Base-by-base conservation (phyloP, 2,113 vertebrate species). In the Psilopogon haemacephalus region DNA sequence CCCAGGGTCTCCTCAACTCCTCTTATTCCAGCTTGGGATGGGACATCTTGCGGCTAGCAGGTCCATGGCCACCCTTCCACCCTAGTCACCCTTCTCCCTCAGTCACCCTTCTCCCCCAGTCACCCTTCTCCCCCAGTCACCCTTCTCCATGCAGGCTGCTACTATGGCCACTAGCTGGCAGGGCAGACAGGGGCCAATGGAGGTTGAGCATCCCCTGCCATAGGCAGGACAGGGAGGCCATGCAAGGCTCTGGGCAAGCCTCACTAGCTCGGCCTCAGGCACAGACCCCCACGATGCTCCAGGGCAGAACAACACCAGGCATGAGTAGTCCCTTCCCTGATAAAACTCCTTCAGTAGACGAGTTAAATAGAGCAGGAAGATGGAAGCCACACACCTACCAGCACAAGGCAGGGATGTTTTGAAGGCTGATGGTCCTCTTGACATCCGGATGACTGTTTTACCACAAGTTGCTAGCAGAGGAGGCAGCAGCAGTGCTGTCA, bases 361-460 rank as follows among this genome's bases (percentile, higher is more conserved):
- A 84, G 32, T 40, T n/a, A 70, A 76, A 58, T 13, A 9, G n/a
- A 70, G 16, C 27, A 64, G 5, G 2, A 4, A 65, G 33, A 28
- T 2, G 2, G 46, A 28, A 90, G 14, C 54, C n/a, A 19, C 6
- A 19, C 3, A 63, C 9, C 12, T 62, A 17, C 14, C 0, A 0
- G 12, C 4, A 32, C 42, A 38, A 10, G 5, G 15, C 32, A 54
- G 13, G 19, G 10, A 24, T 50, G 18, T 14, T 50, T 73, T 81
- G 73, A 56, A 89, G 48, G 62, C 24, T 86, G 6, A 2, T 3
- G 13, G 12, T 8, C 44, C 38, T 23, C n/a, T 74, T 2, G 0
- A 35, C 30, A 59, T 35, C 1, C 0, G 12, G 33, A 17, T 37
- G 27, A 32, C 23, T 55, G 23, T 50, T 88, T 65, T 50, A 17